phyloP scores from a whole-genome alignment of 2,797 vertebrate genomes.

The Channallabes apus region DNA sequence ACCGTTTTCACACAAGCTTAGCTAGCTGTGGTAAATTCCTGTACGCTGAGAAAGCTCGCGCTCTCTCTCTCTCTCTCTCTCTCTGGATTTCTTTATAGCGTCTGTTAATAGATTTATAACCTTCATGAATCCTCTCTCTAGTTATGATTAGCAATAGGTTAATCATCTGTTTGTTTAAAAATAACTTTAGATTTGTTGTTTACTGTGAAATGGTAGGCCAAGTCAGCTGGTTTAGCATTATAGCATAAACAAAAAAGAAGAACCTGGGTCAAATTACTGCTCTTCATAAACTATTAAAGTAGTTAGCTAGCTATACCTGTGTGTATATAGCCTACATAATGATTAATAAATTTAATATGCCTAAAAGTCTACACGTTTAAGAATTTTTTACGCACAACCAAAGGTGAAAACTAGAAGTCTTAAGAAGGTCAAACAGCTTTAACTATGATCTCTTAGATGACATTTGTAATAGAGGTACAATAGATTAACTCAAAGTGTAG shows the following conservation, averaged over 20 bases:
- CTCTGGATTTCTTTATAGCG: too few relatives aligned
- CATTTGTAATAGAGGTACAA: background rate
- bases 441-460: background rate
- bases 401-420: background rate
- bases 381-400: background rate
- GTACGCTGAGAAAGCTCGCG: too few relatives aligned
- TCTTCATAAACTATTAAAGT: background rate
- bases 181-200: background rate
- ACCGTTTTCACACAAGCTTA: background rate
- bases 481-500: background rate
- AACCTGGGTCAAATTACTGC: background rate
- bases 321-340: background rate
- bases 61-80: background rate
- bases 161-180: background rate
- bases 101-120: background rate
- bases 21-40: background rate
- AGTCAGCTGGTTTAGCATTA: background rate
- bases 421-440: background rate
- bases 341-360: background rate
- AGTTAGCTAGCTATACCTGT: background rate
- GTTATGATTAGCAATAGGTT: background rate
- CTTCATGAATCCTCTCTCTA: background rate
- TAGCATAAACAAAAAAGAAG: background rate
- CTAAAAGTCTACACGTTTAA: background rate
- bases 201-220: background rate